Evolutionary conservation across 2,113 vertebrate genomes (phyloP).

Genomic region (Ctenodactylus gundi): DNA sequence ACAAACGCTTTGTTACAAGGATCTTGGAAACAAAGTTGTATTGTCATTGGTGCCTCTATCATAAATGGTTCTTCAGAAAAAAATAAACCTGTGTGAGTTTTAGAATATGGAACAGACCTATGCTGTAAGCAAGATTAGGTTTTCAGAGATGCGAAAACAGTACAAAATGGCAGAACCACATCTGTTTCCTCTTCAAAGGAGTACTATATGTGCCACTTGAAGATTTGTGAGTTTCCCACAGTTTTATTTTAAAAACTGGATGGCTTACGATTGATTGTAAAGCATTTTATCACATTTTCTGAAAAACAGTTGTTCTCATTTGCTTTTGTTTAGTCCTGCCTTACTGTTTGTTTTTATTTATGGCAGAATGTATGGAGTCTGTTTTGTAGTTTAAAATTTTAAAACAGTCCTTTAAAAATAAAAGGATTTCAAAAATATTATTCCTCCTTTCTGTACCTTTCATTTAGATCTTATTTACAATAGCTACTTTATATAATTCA

Average conservation of each 20-base stretch:
- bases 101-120: slow-evolving; percentile 69
- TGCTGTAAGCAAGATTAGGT: slow-evolving; percentile 77
- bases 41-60: slow-evolving; percentile 88
- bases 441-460: slow-evolving; percentile 70
- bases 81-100: slow-evolving; percentile 75
- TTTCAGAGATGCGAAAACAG: slow-evolving; percentile 77
- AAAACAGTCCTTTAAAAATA: slow-evolving; percentile 92
- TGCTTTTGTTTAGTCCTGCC: slow-evolving; percentile 91
- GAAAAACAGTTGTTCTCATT: slow-evolving; percentile 87
- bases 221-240: slow-evolving; percentile 87
- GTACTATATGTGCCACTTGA: slow-evolving; percentile 82
- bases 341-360: slow-evolving; percentile 88
- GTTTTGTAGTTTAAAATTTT: slow-evolving; percentile 92
- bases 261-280: slow-evolving; percentile 93
- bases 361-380: slow-evolving; percentile 88
- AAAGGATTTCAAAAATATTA: slow-evolving; percentile 85
- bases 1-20: slow-evolving; percentile 83
- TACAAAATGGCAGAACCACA: slow-evolving; percentile 78
- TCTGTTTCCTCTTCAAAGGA: slow-evolving; percentile 81
- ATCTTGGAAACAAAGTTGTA: slow-evolving; percentile 82
- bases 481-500: slow-evolving; percentile 33
- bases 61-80: slow-evolving; percentile 79
- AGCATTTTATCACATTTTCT: slow-evolving; percentile 91
- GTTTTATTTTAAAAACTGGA: slow-evolving; percentile 99
- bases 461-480: slow-evolving; percentile 65